Evolutionary conservation across 1,140 invertebrate species (phyloP).

Genomic region (Epicauta chinensis): DNA sequence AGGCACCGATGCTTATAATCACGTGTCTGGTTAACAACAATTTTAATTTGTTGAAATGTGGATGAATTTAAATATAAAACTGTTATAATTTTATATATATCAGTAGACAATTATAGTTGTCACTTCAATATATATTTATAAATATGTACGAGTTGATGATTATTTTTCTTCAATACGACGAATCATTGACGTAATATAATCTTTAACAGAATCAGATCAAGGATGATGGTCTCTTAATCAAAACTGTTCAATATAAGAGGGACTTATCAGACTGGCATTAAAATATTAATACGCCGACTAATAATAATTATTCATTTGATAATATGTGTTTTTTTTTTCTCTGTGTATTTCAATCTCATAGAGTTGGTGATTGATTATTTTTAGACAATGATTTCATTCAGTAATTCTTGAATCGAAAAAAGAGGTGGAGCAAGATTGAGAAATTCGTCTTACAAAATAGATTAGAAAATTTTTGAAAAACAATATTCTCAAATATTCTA

Average conservation of each 20-base stretch:
- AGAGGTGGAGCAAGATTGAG: background rate
- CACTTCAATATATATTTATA: background rate
- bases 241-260: background rate
- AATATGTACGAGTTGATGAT: background rate
- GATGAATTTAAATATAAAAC: no score
- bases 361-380: conserved; percentile 16
- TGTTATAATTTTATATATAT: no score
- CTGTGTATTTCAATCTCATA: no score
- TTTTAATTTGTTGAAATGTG: no score
- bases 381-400: conserved; percentile 23
- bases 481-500: no score
- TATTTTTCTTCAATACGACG: conserved; percentile 2
- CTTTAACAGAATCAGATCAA: conserved; percentile 14
- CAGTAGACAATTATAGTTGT: background rate
- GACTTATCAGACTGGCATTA: background rate
- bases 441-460: no score
- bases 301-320: no score
- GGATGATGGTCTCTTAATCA: conserved; percentile 13
- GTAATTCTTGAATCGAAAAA: background rate
- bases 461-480: no score
- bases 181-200: conserved; percentile 21
- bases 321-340: no score
- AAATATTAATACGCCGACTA: no score
- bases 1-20: no score
- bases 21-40: no score